Conservation (phyloP, 2,888 invertebrate genomes). For the Gonocerus acuteangulatus region DNA sequence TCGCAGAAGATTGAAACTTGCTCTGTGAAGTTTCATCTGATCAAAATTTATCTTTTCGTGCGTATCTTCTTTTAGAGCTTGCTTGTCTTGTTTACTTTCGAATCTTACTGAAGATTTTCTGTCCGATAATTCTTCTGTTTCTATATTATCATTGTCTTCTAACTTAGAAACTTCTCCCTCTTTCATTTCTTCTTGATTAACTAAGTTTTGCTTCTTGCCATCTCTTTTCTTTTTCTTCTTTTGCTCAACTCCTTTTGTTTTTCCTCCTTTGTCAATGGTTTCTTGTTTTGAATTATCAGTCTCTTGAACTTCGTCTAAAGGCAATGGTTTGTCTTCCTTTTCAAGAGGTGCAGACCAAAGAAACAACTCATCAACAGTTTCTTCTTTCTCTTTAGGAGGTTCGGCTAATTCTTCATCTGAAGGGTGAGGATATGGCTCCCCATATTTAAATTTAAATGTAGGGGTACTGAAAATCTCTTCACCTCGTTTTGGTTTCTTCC, state of each 20-base stretch:
- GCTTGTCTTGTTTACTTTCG: not conserved
- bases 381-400: not conserved
- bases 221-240: not conserved
- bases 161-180: not conserved
- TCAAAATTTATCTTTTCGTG: no score
- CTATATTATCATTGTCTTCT: no score
- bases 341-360: not conserved
- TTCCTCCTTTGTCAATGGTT: not conserved
- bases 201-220: not conserved
- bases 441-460: not conserved
- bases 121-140: no score
- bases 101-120: no score
- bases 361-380: not conserved
- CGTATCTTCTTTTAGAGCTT: not conserved
- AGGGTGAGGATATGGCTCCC: not conserved
- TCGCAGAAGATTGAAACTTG: not conserved
- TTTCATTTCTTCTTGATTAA: not conserved
- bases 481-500: not conserved
- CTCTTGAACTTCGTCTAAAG: not conserved
- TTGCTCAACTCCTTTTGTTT: not conserved
- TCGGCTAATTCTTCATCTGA: not conserved
- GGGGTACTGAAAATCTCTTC: conserved; percentile 3
- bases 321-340: not conserved
- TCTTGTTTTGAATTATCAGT: not conserved
- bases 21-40: not conserved